phyloP scores from a whole-genome alignment of 2,797 vertebrate genomes.

The Dermochelys coriacea region DNA sequence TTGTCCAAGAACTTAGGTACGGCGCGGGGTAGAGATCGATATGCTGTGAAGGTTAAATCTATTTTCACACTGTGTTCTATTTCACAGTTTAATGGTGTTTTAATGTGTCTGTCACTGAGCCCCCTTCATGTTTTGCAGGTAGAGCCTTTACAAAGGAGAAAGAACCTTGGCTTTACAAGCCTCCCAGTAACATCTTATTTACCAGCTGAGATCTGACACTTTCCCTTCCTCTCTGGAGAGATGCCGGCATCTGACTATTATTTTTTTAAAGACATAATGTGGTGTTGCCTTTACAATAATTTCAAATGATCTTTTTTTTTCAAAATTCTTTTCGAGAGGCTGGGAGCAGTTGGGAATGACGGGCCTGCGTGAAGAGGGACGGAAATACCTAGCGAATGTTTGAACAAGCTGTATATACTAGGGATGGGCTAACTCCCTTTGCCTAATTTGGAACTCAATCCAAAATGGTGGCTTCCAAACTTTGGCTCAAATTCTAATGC shows the following conservation, averaged over 20 bases:
- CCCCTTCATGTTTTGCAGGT: constrained; percentile 84
- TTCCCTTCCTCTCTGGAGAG: constrained; percentile 60
- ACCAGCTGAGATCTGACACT: constrained; percentile 77
- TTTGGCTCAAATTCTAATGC: neutral
- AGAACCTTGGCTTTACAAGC: constrained; percentile 78
- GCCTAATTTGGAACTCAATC: neutral
- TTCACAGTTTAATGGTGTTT: constrained; percentile 92
- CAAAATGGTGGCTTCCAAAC: neutral
- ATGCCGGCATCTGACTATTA: constrained; percentile 31
- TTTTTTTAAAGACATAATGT: constrained; percentile 30
- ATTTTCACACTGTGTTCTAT: constrained; percentile 90
- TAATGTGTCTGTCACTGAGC: constrained; percentile 90
- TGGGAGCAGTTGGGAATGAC: constrained; percentile 18
- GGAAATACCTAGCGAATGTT: constrained; percentile 49
- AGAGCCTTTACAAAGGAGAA: constrained; percentile 82
- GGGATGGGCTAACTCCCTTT: constrained; percentile 19
- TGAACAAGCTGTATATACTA: neutral
- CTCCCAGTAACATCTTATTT: constrained; percentile 85
- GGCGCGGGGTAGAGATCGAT: constrained; percentile 82
- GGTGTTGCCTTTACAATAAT: constrained; percentile 46
- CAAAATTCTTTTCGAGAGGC: constrained; percentile 46
- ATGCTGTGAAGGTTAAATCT: constrained; percentile 90
- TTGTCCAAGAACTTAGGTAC: constrained; percentile 85
- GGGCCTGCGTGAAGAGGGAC: neutral
- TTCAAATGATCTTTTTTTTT: constrained; percentile 61